phyloP scores from a whole-genome alignment of 37 sponge, comb jelly and placozoan genomes.

The Crambe crambe region DNA sequence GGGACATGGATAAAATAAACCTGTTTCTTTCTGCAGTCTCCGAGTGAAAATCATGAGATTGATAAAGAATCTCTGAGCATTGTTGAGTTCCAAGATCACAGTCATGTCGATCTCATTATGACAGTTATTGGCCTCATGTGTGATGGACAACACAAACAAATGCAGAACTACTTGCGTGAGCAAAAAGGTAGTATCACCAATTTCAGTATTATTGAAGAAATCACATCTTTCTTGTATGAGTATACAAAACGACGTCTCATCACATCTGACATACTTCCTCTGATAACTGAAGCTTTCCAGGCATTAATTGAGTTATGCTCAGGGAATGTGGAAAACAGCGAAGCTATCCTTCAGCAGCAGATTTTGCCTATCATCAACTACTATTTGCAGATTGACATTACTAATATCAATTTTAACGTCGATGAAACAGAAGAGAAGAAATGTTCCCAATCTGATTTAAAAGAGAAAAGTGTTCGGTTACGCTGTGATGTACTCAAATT shows the following conservation, averaged over 20 bases:
- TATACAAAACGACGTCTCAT: slow-evolving; percentile 66
- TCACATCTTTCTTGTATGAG: slow-evolving; percentile 49
- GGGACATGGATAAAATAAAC: too few species aligned
- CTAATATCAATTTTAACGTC: too few species aligned
- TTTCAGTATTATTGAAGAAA: slow-evolving; percentile 65
- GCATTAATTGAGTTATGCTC: slow-evolving; percentile 68
- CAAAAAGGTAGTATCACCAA: slow-evolving; percentile 65
- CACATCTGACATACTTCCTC: slow-evolving; percentile 56
- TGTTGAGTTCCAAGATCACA: slow-evolving; percentile 33
- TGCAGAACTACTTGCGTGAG: slow-evolving; percentile 72
- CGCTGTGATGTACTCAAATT: too few species aligned
- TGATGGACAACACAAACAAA: slow-evolving; percentile 65
- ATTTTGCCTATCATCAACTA: slow-evolving; percentile 64
- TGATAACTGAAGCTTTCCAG: slow-evolving; percentile 60
- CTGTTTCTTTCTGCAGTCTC: too few species aligned
- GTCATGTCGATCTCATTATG: slow-evolving; percentile 47
- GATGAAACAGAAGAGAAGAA: too few species aligned
- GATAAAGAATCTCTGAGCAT: too few species aligned
- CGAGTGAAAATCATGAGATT: too few species aligned
- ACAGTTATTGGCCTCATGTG: slow-evolving; percentile 75
- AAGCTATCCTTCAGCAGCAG: slow-evolving; percentile 51
- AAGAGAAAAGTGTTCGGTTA: too few species aligned
- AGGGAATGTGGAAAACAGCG: slow-evolving; percentile 66
- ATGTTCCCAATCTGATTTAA: too few species aligned
- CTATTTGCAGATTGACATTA: slow-evolving; percentile 30